phyloP scores from a whole-genome alignment of 1,140 invertebrate species.

The Aphis craccivora region DNA sequence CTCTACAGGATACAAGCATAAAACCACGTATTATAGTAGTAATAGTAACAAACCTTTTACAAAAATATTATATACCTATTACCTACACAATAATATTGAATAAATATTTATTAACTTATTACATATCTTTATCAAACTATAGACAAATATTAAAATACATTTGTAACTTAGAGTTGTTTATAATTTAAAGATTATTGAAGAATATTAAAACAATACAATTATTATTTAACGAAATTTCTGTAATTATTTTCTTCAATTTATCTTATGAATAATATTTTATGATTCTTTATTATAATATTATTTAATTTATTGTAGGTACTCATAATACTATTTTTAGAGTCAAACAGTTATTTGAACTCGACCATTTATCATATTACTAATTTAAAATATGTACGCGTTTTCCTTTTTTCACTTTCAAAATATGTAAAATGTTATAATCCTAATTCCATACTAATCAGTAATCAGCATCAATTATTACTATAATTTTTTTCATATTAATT shows the following conservation, averaged over 20 bases:
- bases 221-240: not conserved
- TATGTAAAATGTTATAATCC: too few species aligned
- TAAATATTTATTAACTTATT: not conserved
- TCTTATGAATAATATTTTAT: not conserved
- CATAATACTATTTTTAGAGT: not conserved
- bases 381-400: not conserved
- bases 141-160: not conserved
- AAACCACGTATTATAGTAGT: not conserved
- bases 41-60: not conserved
- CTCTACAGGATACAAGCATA: conserved; percentile 18
- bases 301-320: too few species aligned
- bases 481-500: too few species aligned
- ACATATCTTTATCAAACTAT: not conserved
- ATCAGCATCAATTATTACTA: not conserved
- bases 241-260: not conserved
- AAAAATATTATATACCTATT: not conserved
- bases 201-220: not conserved
- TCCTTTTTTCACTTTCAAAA: not conserved
- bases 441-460: not conserved
- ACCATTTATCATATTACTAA: not conserved
- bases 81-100: not conserved
- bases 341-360: not conserved
- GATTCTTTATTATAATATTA: not conserved
- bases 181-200: not conserved
- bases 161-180: not conserved